Evolutionary conservation across 2,797 vertebrate genomes (phyloP).

Genomic region (Peromyscus aztecus): DNA sequence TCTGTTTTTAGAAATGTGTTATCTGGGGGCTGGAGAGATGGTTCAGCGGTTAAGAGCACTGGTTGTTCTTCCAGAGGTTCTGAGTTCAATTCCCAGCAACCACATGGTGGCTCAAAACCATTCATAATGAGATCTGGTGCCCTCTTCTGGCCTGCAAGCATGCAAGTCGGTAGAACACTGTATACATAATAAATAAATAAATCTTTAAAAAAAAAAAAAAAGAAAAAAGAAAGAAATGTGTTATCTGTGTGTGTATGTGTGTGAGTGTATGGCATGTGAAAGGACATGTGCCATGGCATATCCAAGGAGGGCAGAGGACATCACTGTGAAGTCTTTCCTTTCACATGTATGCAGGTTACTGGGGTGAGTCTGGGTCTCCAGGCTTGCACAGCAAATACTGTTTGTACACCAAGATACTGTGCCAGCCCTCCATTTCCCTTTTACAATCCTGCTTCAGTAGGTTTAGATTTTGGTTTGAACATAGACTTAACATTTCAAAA

Average conservation of each 20-base stretch:
- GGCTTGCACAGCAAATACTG: background rate
- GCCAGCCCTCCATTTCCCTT: background rate
- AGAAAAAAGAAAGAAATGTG: background rate
- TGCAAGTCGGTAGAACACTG: too few species aligned
- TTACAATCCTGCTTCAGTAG: background rate
- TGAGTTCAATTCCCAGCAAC: too few species aligned
- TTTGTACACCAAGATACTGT: background rate
- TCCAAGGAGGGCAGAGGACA: background rate
- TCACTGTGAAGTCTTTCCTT: background rate
- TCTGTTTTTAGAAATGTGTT: background rate
- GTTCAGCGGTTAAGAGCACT: too few species aligned
- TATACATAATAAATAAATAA: too few species aligned
- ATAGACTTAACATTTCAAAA: conserved; percentile 48
- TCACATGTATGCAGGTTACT: too few species aligned
- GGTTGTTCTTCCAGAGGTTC: too few species aligned
- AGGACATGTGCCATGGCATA: background rate
- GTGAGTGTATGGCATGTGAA: too few species aligned
- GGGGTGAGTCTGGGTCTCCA: background rate
- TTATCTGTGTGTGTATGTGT: background rate
- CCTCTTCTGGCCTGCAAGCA: too few species aligned
- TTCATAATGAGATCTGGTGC: too few species aligned
- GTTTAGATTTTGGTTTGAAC: background rate
- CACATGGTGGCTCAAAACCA: too few species aligned
- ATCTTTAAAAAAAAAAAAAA: too few species aligned
- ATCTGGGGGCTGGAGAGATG: too few species aligned